phyloP scores from a whole-genome alignment of 2,797 vertebrate species.

The Phrynocephalus forsythii region DNA sequence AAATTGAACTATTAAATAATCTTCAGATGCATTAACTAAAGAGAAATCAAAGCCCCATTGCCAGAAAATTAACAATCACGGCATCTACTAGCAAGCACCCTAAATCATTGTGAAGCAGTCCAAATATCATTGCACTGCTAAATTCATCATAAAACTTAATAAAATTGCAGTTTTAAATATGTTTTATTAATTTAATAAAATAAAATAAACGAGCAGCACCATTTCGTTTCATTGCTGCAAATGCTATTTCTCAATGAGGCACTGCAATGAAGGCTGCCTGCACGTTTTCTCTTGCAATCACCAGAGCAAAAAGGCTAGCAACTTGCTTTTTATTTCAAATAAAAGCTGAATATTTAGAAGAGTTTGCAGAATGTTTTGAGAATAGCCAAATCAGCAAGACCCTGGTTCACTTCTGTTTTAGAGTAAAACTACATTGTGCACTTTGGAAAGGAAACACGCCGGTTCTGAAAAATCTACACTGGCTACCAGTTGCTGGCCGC shows the following conservation, averaged over 20 bases:
- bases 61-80: not conserved
- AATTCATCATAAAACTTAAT: not conserved
- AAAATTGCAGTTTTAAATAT: conserved; percentile 12
- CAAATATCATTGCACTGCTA: not conserved
- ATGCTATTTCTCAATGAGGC: not conserved
- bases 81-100: not conserved
- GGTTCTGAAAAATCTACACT: too few relatives aligned
- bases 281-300: not conserved
- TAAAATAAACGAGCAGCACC: not conserved
- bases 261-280: not conserved
- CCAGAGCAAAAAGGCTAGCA: not conserved
- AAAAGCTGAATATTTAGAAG: not conserved
- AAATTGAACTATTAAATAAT: conserved; percentile 64
- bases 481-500: too few relatives aligned
- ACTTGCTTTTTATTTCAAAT: not conserved
- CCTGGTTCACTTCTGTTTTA: not conserved
- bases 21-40: conserved; percentile 49
- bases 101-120: not conserved
- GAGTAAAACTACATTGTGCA: not conserved
- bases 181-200: not conserved
- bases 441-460: not conserved
- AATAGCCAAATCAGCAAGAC: not conserved
- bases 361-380: too few relatives aligned
- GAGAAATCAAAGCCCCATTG: conserved; percentile 4
- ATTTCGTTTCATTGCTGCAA: not conserved